phyloP scores from a whole-genome alignment of 2,797 vertebrate genomes.

The Brachymystax lenok region DNA sequence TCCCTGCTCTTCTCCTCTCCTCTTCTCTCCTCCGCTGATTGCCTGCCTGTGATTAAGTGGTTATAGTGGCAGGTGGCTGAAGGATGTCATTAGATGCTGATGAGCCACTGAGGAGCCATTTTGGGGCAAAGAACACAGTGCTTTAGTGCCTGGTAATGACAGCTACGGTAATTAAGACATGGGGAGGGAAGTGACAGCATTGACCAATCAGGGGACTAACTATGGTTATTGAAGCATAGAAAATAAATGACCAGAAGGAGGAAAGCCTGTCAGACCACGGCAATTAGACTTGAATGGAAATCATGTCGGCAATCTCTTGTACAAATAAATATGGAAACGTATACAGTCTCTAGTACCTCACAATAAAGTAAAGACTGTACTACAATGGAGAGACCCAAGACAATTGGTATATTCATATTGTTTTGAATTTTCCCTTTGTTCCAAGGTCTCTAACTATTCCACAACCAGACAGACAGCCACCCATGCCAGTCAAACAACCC shows the following conservation, averaged over 20 bases:
- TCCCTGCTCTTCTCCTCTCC: background rate
- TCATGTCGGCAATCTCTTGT: background rate
- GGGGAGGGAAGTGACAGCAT: background rate
- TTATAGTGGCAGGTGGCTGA: background rate
- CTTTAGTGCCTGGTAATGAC: background rate
- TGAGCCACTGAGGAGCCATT: background rate
- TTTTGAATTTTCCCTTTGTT: background rate
- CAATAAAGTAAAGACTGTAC: too few species aligned
- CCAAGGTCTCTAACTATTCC: background rate
- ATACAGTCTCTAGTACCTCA: too few species aligned
- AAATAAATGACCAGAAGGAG: background rate
- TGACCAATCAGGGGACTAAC: background rate
- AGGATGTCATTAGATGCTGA: background rate
- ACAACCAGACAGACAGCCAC: background rate
- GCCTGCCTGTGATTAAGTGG: background rate
- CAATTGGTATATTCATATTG: too few species aligned
- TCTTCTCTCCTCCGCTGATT: background rate
- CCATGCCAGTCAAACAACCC: background rate
- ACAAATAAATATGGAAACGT: too few species aligned
- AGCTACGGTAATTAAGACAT: background rate
- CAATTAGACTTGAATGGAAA: background rate
- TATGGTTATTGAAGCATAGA: background rate
- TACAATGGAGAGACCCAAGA: too few species aligned
- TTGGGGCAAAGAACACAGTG: background rate
- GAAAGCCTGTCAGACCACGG: background rate